Percentiles rank a stretch among this genome's conserved stretches.
These are phyloP conservation scores for Furcula furcula DNA, from an alignment of 2,888 invertebrate genomes.

Conservation along the genomic window DNA sequence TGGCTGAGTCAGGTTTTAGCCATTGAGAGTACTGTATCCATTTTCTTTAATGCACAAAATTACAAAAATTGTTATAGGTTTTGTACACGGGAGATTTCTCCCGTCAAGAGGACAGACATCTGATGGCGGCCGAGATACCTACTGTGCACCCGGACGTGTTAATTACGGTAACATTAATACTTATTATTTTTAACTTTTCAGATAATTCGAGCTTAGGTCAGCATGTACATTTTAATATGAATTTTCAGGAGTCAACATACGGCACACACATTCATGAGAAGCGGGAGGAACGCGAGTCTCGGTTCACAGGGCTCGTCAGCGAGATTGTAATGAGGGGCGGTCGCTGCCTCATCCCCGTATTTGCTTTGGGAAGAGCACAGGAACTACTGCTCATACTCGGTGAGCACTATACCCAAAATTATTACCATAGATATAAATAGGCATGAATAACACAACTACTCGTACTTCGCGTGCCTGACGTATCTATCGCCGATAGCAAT, in stretches of 20 bases:
- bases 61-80: slow-evolving; percentile 80
- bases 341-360: slow-evolving; percentile 98
- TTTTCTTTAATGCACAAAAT: too few species aligned
- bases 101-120: slow-evolving; percentile 98
- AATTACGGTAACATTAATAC: slow-evolving; percentile 89
- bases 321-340: slow-evolving; percentile 99
- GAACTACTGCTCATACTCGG: slow-evolving; percentile 94
- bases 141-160: slow-evolving; percentile 97
- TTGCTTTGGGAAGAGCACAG: slow-evolving; percentile 98
- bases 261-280: slow-evolving; percentile 99
- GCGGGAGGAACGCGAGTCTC: slow-evolving; percentile 96
- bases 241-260: slow-evolving; percentile 95
- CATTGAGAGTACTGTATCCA: too few species aligned
- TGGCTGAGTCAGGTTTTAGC: too few species aligned
- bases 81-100: slow-evolving; percentile 99
- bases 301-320: slow-evolving; percentile 95
- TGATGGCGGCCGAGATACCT: slow-evolving; percentile 99
- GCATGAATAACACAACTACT: too few species aligned
- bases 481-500: too few species aligned
- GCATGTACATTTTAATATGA: too few species aligned
- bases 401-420: too few species aligned
- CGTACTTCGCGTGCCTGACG: too few species aligned
- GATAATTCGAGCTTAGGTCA: too few species aligned
- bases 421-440: too few species aligned
- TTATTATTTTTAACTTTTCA: too few species aligned